These are phyloP conservation scores for Andrena camellia DNA, from an alignment of 2,888 invertebrate species.

Conservation along the genomic window DNA sequence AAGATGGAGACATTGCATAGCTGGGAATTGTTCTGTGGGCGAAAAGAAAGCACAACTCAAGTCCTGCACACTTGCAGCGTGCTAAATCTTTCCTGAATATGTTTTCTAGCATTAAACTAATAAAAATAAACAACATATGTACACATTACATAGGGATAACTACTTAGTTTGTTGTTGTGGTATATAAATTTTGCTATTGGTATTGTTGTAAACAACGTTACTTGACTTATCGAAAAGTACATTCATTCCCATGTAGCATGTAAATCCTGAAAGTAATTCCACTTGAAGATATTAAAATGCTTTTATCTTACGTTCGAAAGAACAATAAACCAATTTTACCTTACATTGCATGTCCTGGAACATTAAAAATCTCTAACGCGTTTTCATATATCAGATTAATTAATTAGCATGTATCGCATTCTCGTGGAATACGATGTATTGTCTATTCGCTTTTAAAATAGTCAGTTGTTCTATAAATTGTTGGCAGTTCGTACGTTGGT, in stretches of 20 bases:
- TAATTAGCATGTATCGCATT: constrained; percentile 10
- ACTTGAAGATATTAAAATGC: not conserved
- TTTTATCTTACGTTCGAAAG: not conserved
- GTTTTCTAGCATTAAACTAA: not conserved
- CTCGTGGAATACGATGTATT: not conserved
- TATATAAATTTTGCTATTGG: not conserved
- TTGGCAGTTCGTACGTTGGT: constrained; percentile 72
- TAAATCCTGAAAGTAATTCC: constrained; percentile 17
- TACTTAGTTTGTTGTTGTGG: not conserved
- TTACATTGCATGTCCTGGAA: not conserved
- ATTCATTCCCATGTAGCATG: not conserved
- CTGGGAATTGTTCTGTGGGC: constrained; percentile 84
- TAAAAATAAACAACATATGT: not conserved
- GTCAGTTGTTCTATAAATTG: constrained; percentile 78
- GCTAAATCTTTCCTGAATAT: constrained; percentile 68
- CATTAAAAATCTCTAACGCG: not conserved
- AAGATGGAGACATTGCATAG: constrained; percentile 86
- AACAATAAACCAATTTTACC: not conserved
- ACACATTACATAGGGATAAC: not conserved
- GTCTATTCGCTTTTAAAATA: constrained; percentile 74
- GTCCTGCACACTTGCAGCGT: constrained; percentile 85
- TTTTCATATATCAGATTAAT: constrained; percentile 13
- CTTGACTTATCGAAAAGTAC: not conserved
- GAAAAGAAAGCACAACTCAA: constrained; percentile 86
- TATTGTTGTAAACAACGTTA: not conserved